Conservation (phyloP, 2,113 vertebrate species). For the Ceuthmochares aereus region DNA sequence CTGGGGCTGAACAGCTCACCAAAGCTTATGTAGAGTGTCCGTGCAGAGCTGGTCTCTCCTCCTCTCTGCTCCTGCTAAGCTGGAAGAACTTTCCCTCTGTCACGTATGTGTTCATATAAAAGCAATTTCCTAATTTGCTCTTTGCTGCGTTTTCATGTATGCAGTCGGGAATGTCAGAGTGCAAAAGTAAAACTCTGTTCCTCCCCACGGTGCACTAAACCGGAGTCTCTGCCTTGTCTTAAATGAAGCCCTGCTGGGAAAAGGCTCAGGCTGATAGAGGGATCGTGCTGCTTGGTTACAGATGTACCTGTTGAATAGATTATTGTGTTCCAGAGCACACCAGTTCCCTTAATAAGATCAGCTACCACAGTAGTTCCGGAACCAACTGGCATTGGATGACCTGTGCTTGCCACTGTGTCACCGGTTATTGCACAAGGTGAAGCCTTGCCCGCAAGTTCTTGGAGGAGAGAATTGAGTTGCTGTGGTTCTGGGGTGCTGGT, state of each 20-base stretch:
- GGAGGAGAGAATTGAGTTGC: no score
- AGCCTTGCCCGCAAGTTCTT: no score
- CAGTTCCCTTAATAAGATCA: neutral
- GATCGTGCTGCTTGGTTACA: neutral
- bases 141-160: neutral
- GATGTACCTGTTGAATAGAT: neutral
- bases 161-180: neutral
- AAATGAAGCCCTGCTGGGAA: neutral
- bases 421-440: fast-evolving
- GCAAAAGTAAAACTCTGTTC: neutral
- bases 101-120: no score
- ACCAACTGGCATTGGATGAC: fast-evolving
- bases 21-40: fast-evolving
- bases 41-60: neutral
- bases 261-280: neutral
- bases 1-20: neutral
- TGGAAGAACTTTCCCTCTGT: neutral
- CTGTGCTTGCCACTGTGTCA: neutral
- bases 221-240: neutral
- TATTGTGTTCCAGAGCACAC: neutral
- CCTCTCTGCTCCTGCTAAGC: neutral
- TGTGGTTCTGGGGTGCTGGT: neutral
- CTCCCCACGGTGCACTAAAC: neutral
- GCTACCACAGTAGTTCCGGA: fast-evolving
- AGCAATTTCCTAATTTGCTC: neutral